Conservation (phyloP, 1,140 invertebrate genomes). For the Acyrthosiphon pisum region DNA sequence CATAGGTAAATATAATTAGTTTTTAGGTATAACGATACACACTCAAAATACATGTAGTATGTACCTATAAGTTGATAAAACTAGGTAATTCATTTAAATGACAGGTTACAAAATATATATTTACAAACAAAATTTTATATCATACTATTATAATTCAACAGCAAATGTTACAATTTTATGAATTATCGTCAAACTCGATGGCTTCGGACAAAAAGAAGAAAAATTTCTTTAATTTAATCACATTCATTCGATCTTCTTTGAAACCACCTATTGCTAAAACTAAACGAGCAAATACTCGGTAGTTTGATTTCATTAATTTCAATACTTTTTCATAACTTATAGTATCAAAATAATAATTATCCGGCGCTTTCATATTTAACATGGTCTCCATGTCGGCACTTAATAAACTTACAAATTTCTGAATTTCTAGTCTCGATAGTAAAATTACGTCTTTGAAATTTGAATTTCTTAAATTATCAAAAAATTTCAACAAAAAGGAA, state of each 20-base stretch:
- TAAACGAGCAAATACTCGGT: neutral
- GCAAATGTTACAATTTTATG: neutral
- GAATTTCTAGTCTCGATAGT: neutral
- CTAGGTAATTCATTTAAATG: neutral
- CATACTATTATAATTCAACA: neutral
- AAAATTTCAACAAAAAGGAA: neutral
- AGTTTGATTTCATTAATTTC: slow-evolving; percentile 24
- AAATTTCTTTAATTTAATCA: neutral
- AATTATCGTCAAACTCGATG: neutral
- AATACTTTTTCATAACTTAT: neutral
- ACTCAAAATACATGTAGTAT: too few relatives aligned
- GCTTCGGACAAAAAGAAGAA: neutral
- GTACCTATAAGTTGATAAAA: neutral
- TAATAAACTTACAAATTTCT: neutral
- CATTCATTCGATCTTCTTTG: neutral
- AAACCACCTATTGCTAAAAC: neutral
- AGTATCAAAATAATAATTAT: neutral
- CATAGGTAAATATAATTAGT: neutral
- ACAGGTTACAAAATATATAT: neutral
- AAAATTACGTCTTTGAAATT: neutral
- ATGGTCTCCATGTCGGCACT: neutral
- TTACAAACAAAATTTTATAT: neutral
- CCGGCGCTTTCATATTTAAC: neutral
- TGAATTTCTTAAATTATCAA: neutral
- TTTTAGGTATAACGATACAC: neutral